Base-by-base conservation (phyloP, 2,888 invertebrate species). In the Trichacis sp. region DNA sequence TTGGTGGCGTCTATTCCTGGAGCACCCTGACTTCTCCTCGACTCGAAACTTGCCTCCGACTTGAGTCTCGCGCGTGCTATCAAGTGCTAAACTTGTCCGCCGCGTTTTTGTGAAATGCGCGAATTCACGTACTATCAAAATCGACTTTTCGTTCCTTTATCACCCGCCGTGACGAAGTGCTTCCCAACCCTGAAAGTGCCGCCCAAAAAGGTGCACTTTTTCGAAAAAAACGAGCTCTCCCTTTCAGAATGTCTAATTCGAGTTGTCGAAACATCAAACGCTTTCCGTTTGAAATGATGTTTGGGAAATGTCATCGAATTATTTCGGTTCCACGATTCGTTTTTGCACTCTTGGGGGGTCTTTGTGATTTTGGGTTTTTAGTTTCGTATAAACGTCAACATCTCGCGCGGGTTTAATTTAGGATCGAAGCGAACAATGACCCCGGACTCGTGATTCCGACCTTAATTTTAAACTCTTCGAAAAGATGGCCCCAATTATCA, bases 1-100 rank as follows among this genome's bases (percentile, higher is more conserved):
- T 78, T 66, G 64, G 77, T 77, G 70, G 78, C 78, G 77, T 83
- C 83, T 84, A 84, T 84, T 84, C 83, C 83, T 84, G 83, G 83
- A 83, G 79, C 80, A 75, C 73, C 72, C 77, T 77, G 78, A 80
- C 80, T 80, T 73, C 77, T 77, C 73, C 33, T 33, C 73, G 76
- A 56, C 70, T 72, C 72, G 77, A 76, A 75, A 73, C 67, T 60
- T 73, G 70, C 68, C 62, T 63, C 62, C 49, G 75, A 72, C 70
- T 73, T 71, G 68, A 71, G 76, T 70, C 66, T 73, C 73, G 75
- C 68, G 78, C 77, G 77, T 73, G 75, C 69, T 64, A 73, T 69
- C 71, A 8, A 24, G 75, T 73, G 72, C 72, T 73, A 76, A 75
- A 73, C 71, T 60, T 60, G 57, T 53, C 36, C 3, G 8, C 38